Conservation (phyloP, 2,113 vertebrate genomes). For the Odocoileus hemionus region DNA sequence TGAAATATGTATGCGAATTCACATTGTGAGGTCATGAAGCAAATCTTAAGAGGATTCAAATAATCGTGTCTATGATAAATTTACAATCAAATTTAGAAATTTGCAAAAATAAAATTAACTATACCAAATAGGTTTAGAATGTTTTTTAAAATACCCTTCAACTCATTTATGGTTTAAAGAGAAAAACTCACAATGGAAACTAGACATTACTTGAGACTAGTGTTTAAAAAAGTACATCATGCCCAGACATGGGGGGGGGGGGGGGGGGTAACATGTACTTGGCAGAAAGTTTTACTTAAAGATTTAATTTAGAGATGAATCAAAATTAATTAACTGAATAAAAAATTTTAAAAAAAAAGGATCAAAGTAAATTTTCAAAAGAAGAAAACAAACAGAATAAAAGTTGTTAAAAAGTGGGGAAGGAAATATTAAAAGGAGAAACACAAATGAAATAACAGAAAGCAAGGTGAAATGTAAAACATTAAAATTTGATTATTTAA, state of each 20-base stretch:
- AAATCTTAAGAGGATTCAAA: background rate
- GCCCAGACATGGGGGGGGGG: background rate
- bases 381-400: background rate
- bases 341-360: background rate
- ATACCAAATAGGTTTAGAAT: background rate
- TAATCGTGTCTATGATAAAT: background rate
- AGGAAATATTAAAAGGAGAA: background rate
- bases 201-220: background rate
- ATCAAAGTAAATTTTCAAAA: background rate
- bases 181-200: background rate
- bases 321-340: background rate
- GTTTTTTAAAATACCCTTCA: background rate
- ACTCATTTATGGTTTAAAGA: background rate
- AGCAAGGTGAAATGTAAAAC: background rate
- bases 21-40: rapidly evolving
- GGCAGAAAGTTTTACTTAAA: background rate
- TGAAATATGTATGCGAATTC: background rate
- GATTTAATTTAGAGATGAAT: background rate
- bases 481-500: background rate
- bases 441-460: background rate
- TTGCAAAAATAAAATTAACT: background rate
- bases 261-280: background rate
- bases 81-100: background rate
- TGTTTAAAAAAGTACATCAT: background rate
- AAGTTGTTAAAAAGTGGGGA: background rate